Percentiles rank a stretch among this genome's conserved stretches.
phyloP scores from a whole-genome alignment of 1,140 invertebrate species.

The Meloidogyne floridensis region DNA sequence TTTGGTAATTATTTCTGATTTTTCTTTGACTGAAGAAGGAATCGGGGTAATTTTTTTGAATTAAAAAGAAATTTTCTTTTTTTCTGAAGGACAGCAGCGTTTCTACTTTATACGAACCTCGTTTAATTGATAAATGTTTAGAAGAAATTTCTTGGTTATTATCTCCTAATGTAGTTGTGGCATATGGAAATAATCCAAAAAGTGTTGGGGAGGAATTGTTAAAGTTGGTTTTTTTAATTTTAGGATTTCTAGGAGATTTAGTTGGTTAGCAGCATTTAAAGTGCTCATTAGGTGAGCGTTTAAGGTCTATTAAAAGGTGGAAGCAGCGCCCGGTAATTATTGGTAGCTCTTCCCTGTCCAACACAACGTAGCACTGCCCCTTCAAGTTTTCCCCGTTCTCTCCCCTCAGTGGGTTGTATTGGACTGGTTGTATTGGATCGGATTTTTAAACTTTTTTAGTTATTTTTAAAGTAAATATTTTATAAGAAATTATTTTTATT shows the following conservation, averaged over 20 bases:
- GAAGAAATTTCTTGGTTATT: slow-evolving; percentile 34
- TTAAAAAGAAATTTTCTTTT: not conserved
- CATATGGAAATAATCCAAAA: not conserved
- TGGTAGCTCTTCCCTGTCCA: no score
- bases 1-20: not conserved
- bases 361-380: no score
- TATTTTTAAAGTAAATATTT: no score
- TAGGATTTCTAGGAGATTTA: not conserved
- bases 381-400: no score
- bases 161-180: slow-evolving; percentile 39
- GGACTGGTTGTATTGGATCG: no score
- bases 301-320: no score
- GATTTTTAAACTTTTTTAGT: no score
- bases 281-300: not conserved
- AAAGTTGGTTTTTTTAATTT: slow-evolving; percentile 13
- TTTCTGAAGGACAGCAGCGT: not conserved
- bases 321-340: no score
- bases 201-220: slow-evolving; percentile 11
- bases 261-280: not conserved
- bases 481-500: no score
- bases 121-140: slow-evolving; percentile 30
- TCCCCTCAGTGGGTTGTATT: no score
- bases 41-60: no score
- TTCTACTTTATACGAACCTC: not conserved
- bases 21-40: not conserved